Base-by-base conservation (phyloP, 2,797 vertebrate genomes). In the Sebastolobus alascanus region DNA sequence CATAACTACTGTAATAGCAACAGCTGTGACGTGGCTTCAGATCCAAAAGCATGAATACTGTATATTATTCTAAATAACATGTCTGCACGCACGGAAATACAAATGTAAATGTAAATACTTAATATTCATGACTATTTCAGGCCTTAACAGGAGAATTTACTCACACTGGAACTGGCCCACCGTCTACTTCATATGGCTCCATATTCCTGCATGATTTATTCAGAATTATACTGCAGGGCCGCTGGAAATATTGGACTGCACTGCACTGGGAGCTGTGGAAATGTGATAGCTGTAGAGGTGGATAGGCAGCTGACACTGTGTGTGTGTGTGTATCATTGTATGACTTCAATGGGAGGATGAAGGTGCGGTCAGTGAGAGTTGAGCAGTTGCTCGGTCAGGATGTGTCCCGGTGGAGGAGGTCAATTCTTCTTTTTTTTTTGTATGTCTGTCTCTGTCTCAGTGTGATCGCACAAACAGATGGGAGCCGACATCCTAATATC, bases 391-490 rank as follows among this genome's bases (percentile, higher is more conserved):
- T 79, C 81, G 60, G 73, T 76, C 90, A 83, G 89, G 85, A 90
- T 83, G 80, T 78, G 56, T 90, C 79, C 73, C 77, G 1, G 22
- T 9, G 66, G 83, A 82, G 29, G 65, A 40, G 74, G 73, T 82
- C 46, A 59, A 64, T 43, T 60, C 54, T 81, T 66, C 64, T 27
- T 69, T 31, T 64, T 4, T 56, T 77, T 38, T 20, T 54, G 33
- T 67, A 2, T 12, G 27, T 66, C 77, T 84, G 72, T 35, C 67
- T 71, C 79, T 78, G 25, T 25, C 25, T 81, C 43, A 59, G 20
- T 80, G 20, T 82, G 84, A 89, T 87, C 58, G 81, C 82, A 80
- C 77, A 60, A 89, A 79, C 92, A 94, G 88, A 93, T 90, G 90
- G 87, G 56, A 78, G 83, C 85, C 18, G 82, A 92, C 86, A 84